phyloP scores from a whole-genome alignment of 2,113 vertebrate species.

The Mirza zaza region DNA sequence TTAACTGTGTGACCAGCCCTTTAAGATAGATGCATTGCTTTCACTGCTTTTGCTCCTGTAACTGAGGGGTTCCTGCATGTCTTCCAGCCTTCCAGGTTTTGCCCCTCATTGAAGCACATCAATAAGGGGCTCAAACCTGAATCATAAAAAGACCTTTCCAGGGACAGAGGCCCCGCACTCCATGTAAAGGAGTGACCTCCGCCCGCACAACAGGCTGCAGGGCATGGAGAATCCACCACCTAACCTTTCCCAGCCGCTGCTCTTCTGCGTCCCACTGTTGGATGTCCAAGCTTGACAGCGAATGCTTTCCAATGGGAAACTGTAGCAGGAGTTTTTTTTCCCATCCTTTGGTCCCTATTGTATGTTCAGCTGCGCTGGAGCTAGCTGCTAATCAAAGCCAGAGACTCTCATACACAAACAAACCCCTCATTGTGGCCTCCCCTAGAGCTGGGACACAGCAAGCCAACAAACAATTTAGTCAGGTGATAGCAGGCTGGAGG shows the following conservation, averaged over 20 bases:
- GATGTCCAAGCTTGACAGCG: constrained; percentile 64
- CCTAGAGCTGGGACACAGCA: constrained; percentile 73
- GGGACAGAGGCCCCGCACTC: not conserved
- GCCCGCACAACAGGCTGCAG: not conserved
- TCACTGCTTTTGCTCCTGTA: not conserved
- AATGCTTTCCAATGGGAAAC: constrained; percentile 68
- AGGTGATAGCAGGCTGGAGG: constrained; percentile 71
- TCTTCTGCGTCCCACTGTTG: constrained; percentile 38
- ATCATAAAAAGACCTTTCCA: constrained; percentile 18
- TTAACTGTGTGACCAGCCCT: not conserved
- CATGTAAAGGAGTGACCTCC: not conserved
- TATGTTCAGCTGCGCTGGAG: constrained; percentile 80
- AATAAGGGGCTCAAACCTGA: constrained; percentile 5
- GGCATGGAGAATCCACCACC: constrained; percentile 47
- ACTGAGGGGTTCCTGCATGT: not conserved
- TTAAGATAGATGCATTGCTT: not conserved
- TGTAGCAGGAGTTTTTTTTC: constrained; percentile 55
- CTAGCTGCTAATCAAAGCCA: constrained; percentile 85
- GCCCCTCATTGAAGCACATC: not conserved
- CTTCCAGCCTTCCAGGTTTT: not conserved
- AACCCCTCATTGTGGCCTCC: constrained; percentile 79
- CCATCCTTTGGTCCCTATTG: constrained; percentile 63
- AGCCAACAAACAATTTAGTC: constrained; percentile 76
- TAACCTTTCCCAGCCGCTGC: constrained; percentile 72
- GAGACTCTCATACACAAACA: constrained; percentile 78